phyloP scores from a whole-genome alignment of 2,888 invertebrate species.

The Chorisops tibialis region DNA sequence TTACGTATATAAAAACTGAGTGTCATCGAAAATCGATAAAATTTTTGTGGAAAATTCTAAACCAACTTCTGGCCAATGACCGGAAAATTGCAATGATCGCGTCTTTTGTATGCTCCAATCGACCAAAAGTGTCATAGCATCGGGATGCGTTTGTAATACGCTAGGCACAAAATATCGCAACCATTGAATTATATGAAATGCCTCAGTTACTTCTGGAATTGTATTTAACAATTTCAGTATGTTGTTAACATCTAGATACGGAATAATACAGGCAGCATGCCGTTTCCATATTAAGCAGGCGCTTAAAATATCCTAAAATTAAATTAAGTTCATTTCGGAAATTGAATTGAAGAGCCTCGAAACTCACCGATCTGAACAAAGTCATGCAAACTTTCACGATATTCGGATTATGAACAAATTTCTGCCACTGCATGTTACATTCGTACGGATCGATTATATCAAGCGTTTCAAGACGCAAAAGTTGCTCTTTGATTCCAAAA shows the following conservation, averaged over 20 bases:
- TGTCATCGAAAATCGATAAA: slow-evolving; percentile 46
- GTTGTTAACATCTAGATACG: slow-evolving; percentile 42
- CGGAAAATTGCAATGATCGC: slow-evolving; percentile 45
- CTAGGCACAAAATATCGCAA: slow-evolving; percentile 48
- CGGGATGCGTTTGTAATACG: slow-evolving; percentile 47
- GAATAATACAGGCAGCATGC: slow-evolving; percentile 46
- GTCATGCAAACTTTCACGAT: slow-evolving; percentile 44
- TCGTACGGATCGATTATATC: slow-evolving; percentile 50
- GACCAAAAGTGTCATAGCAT: slow-evolving; percentile 45
- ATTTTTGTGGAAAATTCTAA: slow-evolving; percentile 50
- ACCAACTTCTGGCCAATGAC: slow-evolving; percentile 51
- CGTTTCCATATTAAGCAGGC: slow-evolving; percentile 50
- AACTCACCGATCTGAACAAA: slow-evolving; percentile 40
- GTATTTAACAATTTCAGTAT: slow-evolving; percentile 43
- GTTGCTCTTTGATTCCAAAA: slow-evolving; percentile 47
- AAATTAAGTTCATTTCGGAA: neutral
- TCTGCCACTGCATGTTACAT: slow-evolving; percentile 49
- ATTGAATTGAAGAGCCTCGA: neutral
- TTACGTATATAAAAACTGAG: slow-evolving; percentile 47
- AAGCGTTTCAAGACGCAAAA: slow-evolving; percentile 49
- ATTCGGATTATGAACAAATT: slow-evolving; percentile 48
- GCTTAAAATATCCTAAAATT: slow-evolving; percentile 41
- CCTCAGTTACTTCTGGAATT: slow-evolving; percentile 46
- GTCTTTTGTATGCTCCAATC: slow-evolving; percentile 50
- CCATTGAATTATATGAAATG: slow-evolving; percentile 49